Percentiles rank a stretch among this genome's conserved stretches.
phyloP scores from a whole-genome alignment of 1,140 invertebrate species.

The Anastrepha ludens region DNA sequence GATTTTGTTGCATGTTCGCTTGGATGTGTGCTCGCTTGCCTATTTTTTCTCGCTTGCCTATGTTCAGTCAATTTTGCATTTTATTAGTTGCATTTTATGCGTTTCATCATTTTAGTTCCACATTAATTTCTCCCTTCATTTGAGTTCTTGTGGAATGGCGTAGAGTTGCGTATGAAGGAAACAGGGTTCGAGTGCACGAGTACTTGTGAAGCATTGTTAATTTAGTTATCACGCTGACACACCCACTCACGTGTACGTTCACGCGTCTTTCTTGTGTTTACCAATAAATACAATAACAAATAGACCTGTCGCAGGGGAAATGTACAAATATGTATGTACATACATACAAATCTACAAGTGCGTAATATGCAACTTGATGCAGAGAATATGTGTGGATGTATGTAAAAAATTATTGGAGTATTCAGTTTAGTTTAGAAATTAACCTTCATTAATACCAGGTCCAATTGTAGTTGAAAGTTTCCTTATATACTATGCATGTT shows the following conservation, averaged over 20 bases:
- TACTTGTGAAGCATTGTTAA: constrained; percentile 11
- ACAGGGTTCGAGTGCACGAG: not conserved
- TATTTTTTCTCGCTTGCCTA: not conserved
- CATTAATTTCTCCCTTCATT: constrained; percentile 37
- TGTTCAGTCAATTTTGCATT: constrained; percentile 42
- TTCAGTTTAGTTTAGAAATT: no score
- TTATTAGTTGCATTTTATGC: constrained; percentile 51
- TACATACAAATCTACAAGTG: no score
- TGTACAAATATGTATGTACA: no score
- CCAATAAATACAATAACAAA: not conserved
- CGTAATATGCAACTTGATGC: no score
- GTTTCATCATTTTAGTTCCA: constrained; percentile 52
- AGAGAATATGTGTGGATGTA: no score
- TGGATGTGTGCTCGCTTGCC: not conserved
- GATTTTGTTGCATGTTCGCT: not conserved
- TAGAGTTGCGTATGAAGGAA: not conserved
- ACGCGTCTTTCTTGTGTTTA: not conserved
- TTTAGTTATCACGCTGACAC: constrained; percentile 52
- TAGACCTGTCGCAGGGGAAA: not conserved
- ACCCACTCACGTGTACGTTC: constrained; percentile 4
- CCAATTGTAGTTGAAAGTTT: no score
- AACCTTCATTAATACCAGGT: no score
- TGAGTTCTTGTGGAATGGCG: not conserved
- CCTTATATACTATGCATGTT: no score
- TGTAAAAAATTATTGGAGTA: no score